These are phyloP conservation scores for Melanocharis versteri DNA, from an alignment of 2,113 vertebrate species.

Conservation along the genomic window DNA sequence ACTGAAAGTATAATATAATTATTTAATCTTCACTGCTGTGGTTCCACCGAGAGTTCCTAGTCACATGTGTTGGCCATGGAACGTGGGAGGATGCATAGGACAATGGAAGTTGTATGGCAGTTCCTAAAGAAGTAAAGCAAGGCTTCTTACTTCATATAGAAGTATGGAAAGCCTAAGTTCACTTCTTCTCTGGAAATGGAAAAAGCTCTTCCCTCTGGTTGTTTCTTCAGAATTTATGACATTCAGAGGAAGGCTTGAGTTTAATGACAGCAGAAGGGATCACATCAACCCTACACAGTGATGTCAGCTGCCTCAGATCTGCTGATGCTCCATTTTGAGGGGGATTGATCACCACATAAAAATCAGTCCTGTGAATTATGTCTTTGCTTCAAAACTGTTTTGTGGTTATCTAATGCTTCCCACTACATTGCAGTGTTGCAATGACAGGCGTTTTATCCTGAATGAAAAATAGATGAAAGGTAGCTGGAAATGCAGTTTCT, in stretches of 20 bases:
- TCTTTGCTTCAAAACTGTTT: neutral
- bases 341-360: neutral
- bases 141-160: neutral
- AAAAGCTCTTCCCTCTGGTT: neutral
- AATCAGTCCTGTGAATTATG: neutral
- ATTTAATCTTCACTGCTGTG: neutral
- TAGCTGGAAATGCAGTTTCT: neutral
- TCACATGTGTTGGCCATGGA: neutral
- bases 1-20: neutral
- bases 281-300: neutral
- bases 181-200: neutral
- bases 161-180: neutral
- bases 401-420: neutral
- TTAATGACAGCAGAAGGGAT: neutral
- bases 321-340: neutral
- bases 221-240: neutral
- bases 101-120: neutral
- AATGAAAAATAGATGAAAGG: neutral
- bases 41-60: neutral
- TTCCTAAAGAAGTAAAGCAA: neutral
- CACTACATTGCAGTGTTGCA: neutral
- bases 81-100: neutral
- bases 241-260: neutral
- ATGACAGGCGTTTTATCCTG: neutral
- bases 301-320: neutral